phyloP scores from a whole-genome alignment of 2,797 vertebrate species.

The Macroramphosus scolopax region DNA sequence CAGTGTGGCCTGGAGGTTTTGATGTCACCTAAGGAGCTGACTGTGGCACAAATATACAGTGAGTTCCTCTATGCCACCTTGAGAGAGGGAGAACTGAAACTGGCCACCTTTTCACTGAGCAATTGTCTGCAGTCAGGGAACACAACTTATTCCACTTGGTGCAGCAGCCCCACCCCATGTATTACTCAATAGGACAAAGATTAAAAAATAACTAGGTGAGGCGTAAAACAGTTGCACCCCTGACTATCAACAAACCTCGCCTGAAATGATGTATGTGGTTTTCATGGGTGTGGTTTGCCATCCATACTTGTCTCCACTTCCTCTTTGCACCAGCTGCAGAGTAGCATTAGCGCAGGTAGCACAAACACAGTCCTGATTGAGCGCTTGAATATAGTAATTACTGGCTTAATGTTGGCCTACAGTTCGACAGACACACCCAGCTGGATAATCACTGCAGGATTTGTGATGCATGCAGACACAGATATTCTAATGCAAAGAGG shows the following conservation, averaged over 20 bases:
- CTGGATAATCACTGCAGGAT: constrained; percentile 47
- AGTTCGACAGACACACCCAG: constrained; percentile 51
- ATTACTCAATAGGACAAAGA: constrained; percentile 22
- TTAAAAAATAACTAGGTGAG: constrained; percentile 14
- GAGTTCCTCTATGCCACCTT: constrained; percentile 37
- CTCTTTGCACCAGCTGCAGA: constrained; percentile 41
- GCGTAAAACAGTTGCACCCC: constrained; percentile 15
- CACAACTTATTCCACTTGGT: background rate
- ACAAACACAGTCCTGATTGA: constrained; percentile 10
- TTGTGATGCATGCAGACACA: constrained; percentile 34
- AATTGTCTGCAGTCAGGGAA: constrained; percentile 13
- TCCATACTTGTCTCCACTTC: constrained; percentile 49
- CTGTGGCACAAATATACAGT: constrained; percentile 35
- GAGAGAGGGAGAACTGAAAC: constrained; percentile 53
- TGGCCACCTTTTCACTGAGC: no score
- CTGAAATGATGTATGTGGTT: constrained; percentile 34
- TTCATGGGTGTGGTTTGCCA: constrained; percentile 39
- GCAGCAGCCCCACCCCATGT: background rate
- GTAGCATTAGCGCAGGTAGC: constrained; percentile 29
- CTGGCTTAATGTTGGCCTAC: constrained; percentile 31
- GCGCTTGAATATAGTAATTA: constrained; percentile 34
- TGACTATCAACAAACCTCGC: constrained; percentile 23
- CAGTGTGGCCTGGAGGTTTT: constrained; percentile 35
- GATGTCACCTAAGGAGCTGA: constrained; percentile 36
- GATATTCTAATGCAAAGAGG: constrained; percentile 27